Conservation (phyloP, 2,888 invertebrate genomes). For the Acleris emargana region DNA sequence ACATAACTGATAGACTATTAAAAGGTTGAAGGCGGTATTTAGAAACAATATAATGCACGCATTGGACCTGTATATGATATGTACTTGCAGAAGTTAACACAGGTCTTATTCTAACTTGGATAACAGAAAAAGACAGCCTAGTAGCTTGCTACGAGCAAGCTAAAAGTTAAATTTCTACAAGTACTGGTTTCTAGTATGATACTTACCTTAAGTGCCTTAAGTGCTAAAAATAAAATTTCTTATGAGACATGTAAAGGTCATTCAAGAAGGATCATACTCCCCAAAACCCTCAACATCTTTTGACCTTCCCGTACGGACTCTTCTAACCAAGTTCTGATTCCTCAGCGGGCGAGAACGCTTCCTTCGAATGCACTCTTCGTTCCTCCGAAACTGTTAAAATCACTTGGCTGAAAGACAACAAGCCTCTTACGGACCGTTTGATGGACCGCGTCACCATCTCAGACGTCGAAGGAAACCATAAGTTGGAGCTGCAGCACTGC, state of each 20-base stretch:
- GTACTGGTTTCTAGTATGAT: no score
- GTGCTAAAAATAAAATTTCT: no score
- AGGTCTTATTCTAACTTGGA: no score
- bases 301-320: constrained; percentile 62
- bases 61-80: no score
- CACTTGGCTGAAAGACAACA: constrained; percentile 95
- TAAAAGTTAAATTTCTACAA: no score
- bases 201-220: no score
- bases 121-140: background rate
- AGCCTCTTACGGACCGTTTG: constrained; percentile 88
- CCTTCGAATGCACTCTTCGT: constrained; percentile 90
- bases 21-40: no score
- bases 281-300: constrained; percentile 32
- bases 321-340: constrained; percentile 63
- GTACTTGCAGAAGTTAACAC: no score
- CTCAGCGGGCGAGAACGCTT: constrained; percentile 92
- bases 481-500: constrained; percentile 90
- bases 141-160: background rate
- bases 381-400: constrained; percentile 86
- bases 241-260: no score
- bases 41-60: no score
- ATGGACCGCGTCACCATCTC: constrained; percentile 88
- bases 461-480: constrained; percentile 84
- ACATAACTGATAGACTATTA: no score
- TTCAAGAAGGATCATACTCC: background rate